Evolutionary conservation across 92 coral and sea anemone species (phyloP).

Genomic region (Parazoanthus darwini): DNA sequence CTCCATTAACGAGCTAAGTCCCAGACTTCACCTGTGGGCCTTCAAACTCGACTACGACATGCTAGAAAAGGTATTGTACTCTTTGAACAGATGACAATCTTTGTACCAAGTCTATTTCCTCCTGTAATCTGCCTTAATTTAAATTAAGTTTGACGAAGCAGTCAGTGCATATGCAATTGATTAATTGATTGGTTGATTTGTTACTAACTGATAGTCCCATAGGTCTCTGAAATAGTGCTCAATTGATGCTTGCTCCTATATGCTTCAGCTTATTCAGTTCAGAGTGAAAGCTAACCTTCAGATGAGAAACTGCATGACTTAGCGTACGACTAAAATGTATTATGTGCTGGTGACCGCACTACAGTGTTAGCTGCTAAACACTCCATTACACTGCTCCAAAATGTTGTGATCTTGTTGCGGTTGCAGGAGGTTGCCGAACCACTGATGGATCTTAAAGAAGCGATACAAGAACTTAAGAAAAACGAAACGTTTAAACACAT

Average conservation of each 20-base stretch:
- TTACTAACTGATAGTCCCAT: no score
- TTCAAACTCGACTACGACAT: constrained; percentile 96
- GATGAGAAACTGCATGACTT: no score
- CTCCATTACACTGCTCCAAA: neutral
- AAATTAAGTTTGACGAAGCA: neutral
- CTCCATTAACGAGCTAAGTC: constrained; percentile 86
- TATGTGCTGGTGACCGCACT: no score
- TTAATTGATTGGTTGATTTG: no score
- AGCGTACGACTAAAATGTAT: no score
- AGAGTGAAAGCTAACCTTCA: no score
- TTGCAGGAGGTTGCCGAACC: constrained; percentile 98
- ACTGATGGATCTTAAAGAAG: constrained; percentile 95
- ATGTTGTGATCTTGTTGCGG: neutral
- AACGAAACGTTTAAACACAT: constrained; percentile 91
- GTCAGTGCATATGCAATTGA: neutral
- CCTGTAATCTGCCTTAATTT: neutral
- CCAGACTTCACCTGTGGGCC: constrained; percentile 92
- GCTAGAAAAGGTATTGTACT: constrained; percentile 85
- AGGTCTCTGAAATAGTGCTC: no score
- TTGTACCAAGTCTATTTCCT: neutral
- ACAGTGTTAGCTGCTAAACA: no score
- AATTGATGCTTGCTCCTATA: no score
- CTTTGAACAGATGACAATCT: neutral
- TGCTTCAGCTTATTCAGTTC: no score
- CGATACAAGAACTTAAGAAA: constrained; percentile 78